Conservation (phyloP, 37 sponge, comb jelly and placozoan genomes). For the Bolinopsis microptera region DNA sequence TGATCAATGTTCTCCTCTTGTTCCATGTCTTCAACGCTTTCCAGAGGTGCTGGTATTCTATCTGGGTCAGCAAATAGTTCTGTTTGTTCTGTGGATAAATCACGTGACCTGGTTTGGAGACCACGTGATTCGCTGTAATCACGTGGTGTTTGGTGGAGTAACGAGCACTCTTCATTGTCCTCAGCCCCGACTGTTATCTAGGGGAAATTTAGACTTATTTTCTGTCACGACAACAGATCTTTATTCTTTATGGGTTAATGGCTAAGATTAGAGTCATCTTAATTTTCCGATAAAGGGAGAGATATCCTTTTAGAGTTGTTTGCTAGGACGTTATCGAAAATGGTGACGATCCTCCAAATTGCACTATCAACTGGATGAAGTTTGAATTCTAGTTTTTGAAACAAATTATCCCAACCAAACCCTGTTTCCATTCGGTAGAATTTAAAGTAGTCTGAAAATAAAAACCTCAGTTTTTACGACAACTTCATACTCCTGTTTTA, state of each 20-base stretch:
- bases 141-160: too few relatives aligned
- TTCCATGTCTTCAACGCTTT: background rate
- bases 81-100: too few relatives aligned
- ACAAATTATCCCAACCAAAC: too few relatives aligned
- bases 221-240: too few relatives aligned
- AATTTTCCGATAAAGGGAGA: too few relatives aligned
- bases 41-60: background rate
- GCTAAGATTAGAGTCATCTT: too few relatives aligned
- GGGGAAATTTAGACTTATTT: background rate
- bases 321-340: too few relatives aligned
- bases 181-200: background rate
- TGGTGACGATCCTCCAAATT: background rate
- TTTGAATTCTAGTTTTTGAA: background rate
- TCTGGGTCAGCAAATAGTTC: background rate
- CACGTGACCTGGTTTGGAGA: too few relatives aligned
- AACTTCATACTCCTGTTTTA: constrained; percentile 7
- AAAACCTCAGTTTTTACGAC: constrained; percentile 19
- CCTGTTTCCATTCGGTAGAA: too few relatives aligned
- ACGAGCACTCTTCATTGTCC: background rate
- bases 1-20: background rate
- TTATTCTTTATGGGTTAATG: too few relatives aligned
- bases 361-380: background rate
- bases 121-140: too few relatives aligned
- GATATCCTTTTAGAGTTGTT: too few relatives aligned
- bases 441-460: background rate